phyloP scores from a whole-genome alignment of 2,113 vertebrate species.

The Platysternon megacephalum region DNA sequence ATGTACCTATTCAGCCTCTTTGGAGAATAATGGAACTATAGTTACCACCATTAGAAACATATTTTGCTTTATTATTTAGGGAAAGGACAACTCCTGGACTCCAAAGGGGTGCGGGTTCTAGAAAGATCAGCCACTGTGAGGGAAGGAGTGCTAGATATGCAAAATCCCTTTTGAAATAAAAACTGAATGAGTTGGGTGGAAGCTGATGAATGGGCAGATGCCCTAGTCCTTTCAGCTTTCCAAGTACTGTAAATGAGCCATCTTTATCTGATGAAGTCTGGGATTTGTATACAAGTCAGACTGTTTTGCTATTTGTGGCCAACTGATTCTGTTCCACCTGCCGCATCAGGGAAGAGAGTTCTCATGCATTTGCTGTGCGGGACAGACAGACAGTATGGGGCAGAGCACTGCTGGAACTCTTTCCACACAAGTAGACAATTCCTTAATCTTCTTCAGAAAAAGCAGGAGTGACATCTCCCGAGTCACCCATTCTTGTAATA shows the following conservation, averaged over 20 bases:
- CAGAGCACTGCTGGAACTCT: background rate
- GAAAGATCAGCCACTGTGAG: conserved; percentile 4
- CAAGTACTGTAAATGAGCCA: background rate
- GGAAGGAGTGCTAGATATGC: conserved; percentile 18
- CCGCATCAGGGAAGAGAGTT: background rate
- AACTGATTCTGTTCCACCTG: conserved; percentile 53
- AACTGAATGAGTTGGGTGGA: conserved; percentile 26
- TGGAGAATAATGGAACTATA: background rate
- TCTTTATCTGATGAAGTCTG: background rate
- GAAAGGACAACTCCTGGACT: conserved; percentile 33
- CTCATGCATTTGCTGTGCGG: background rate
- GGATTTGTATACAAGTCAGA: conserved; percentile 23
- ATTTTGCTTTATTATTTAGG: conserved; percentile 30
- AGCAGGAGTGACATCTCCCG: background rate
- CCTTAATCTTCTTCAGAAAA: background rate
- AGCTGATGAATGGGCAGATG: background rate
- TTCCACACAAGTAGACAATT: background rate
- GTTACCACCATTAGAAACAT: conserved; percentile 20
- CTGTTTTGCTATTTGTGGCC: conserved; percentile 30
- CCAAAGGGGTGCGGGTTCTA: accelerated
- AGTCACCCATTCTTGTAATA: background rate
- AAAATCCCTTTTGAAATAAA: conserved; percentile 59
- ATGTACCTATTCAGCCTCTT: background rate
- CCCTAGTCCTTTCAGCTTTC: conserved; percentile 47
- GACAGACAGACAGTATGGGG: background rate